Conservation (phyloP, 1,140 invertebrate species). For the Micrasema minimum region DNA sequence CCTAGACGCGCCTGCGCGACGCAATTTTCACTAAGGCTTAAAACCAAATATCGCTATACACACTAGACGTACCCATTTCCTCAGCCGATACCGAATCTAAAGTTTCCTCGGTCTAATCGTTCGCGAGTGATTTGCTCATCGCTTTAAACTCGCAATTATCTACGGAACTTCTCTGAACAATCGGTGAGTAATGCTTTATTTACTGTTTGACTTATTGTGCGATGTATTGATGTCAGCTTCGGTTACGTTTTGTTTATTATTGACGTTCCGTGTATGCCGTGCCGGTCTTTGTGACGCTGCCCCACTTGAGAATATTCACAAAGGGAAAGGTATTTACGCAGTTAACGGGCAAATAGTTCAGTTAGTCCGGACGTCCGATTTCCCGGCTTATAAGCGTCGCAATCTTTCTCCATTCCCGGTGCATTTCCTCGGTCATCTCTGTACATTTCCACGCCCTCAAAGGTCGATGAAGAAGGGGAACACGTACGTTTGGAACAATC, state of each 20-base stretch:
- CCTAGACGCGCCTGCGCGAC: constrained; percentile 7
- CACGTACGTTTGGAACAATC: background rate
- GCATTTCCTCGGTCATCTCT: background rate
- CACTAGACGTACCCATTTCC: constrained; percentile 4
- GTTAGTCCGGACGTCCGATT: background rate
- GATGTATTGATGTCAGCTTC: background rate
- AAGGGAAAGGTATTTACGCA: constrained; percentile 8
- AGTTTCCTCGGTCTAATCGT: constrained; percentile 5
- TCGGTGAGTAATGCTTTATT: constrained; percentile 16
- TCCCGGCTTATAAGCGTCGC: background rate
- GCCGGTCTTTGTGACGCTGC: constrained; percentile 1
- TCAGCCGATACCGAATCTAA: constrained; percentile 8
- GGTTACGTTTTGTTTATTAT: constrained; percentile 16
- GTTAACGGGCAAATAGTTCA: background rate
- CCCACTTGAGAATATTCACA: constrained; percentile 9
- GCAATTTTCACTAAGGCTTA: background rate
- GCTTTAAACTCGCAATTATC: background rate
- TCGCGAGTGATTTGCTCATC: constrained; percentile 12
- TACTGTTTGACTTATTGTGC: background rate
- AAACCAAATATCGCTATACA: background rate
- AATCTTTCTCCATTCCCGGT: background rate
- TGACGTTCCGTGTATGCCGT: constrained; percentile 8
- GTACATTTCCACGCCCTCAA: constrained; percentile 11
- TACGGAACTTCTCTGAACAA: background rate
- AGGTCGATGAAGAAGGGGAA: background rate